Conservation (phyloP, 30 jellyfish, hydroid and myxozoan species). For the Aurelia aurita region DNA sequence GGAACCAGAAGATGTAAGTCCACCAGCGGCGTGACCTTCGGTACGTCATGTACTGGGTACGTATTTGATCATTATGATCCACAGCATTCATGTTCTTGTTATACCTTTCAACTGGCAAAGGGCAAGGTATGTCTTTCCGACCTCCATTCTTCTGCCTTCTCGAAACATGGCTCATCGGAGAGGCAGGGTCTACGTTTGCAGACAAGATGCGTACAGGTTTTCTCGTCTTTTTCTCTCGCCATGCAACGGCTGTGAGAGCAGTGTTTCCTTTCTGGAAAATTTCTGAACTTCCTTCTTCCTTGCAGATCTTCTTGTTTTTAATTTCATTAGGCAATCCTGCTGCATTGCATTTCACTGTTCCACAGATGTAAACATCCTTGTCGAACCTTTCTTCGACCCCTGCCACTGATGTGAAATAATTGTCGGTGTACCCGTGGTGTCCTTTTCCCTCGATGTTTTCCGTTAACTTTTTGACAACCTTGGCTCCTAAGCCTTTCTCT, state of each 20-base stretch:
- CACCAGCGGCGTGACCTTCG: conserved; percentile 6
- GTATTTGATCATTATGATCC: too few relatives aligned
- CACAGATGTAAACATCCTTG: not conserved
- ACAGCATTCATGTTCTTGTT: conserved; percentile 2
- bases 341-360: not conserved
- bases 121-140: too few relatives aligned
- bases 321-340: conserved; percentile 8
- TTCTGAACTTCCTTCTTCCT: not conserved
- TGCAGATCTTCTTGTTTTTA: not conserved
- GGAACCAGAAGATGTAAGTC: conserved; percentile 6
- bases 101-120: not conserved
- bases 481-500: not conserved
- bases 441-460: not conserved
- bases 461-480: not conserved
- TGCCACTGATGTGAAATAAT: conserved; percentile 15
- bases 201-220: conserved; percentile 1
- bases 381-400: conserved; percentile 21
- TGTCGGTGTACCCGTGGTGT: conserved; percentile 35
- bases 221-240: conserved; percentile 19
- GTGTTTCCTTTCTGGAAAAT: too few relatives aligned
- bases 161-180: not conserved
- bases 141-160: not conserved
- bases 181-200: conserved; percentile 5
- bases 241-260: conserved; percentile 1
- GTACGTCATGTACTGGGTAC: too few relatives aligned